Conservation (phyloP, 2,797 vertebrate species). For the Kryptopterus vitreolus region DNA sequence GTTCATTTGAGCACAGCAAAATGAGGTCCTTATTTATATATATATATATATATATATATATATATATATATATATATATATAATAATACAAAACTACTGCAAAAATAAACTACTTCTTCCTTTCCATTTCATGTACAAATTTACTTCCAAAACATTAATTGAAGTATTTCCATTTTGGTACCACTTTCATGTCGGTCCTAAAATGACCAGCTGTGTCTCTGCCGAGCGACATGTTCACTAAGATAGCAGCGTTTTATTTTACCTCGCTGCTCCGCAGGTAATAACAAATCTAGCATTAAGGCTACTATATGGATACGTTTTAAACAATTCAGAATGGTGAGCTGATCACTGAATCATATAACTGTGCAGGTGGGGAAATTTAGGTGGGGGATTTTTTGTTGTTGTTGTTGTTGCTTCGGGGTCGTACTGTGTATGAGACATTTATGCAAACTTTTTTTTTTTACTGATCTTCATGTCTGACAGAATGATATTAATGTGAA, state of each 20-base stretch:
- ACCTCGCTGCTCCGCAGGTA: not conserved
- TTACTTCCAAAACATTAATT: not conserved
- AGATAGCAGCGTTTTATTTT: not conserved
- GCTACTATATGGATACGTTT: slow-evolving; percentile 20
- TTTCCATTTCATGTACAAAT: not conserved
- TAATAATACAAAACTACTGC: not conserved
- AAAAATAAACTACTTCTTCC: too few species aligned
- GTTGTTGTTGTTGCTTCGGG: slow-evolving; percentile 8
- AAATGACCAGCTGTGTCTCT: slow-evolving; percentile 42
- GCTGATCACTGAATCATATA: slow-evolving; percentile 19
- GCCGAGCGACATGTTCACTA: slow-evolving; percentile 2
- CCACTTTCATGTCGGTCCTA: slow-evolving; percentile 10
- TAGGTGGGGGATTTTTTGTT: slow-evolving; percentile 17
- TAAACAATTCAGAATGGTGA: slow-evolving; percentile 15
- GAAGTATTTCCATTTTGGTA: not conserved
- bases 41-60: not conserved
- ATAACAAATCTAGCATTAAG: slow-evolving; percentile 20
- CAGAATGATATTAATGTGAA: not conserved
- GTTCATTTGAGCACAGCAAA: too few species aligned
- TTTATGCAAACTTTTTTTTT: slow-evolving; percentile 16
- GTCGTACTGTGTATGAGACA: not conserved
- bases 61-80: not conserved
- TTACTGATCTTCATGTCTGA: slow-evolving; percentile 12
- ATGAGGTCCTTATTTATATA: not conserved
- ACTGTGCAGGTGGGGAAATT: slow-evolving; percentile 43